Percentiles rank a stretch among this genome's conserved stretches.
These are phyloP conservation scores for Dynastes maya DNA, from an alignment of 2,888 invertebrate species.

Conservation along the genomic window DNA sequence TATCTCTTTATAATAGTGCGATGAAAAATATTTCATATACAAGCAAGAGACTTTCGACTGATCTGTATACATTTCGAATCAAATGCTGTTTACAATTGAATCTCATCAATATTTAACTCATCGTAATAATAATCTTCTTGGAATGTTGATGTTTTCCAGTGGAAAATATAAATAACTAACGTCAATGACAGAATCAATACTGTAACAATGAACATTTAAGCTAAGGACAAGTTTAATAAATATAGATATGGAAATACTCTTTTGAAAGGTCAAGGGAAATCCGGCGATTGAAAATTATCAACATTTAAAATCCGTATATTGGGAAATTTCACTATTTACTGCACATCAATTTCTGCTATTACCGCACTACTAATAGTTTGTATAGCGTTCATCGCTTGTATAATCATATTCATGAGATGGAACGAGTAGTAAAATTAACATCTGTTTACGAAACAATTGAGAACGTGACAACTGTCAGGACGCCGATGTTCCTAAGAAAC, in stretches of 20 bases:
- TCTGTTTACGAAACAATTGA: background rate
- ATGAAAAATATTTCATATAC: background rate
- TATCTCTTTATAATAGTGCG: background rate
- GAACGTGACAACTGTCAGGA: slow-evolving; percentile 4
- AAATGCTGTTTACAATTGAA: slow-evolving; percentile 11
- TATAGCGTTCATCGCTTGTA: too few relatives aligned
- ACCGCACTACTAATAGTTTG: too few relatives aligned
- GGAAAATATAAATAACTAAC: background rate
- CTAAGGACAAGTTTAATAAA: too few relatives aligned
- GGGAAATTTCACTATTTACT: too few relatives aligned
- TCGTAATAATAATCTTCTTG: background rate
- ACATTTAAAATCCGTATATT: too few relatives aligned
- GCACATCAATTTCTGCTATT: too few relatives aligned
- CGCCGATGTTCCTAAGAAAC: background rate
- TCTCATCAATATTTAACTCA: slow-evolving; percentile 1
- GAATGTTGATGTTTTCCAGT: background rate
- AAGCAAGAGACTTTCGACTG: background rate
- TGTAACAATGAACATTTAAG: too few relatives aligned
- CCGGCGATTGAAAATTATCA: too few relatives aligned
- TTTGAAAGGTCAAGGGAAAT: too few relatives aligned
- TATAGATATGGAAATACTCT: too few relatives aligned
- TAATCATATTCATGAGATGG: too few relatives aligned
- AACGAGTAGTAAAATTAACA: background rate
- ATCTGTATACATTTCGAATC: background rate
- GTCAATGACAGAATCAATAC: background rate